phyloP scores from a whole-genome alignment of 2,113 vertebrate genomes.

The Eulemur macaco region DNA sequence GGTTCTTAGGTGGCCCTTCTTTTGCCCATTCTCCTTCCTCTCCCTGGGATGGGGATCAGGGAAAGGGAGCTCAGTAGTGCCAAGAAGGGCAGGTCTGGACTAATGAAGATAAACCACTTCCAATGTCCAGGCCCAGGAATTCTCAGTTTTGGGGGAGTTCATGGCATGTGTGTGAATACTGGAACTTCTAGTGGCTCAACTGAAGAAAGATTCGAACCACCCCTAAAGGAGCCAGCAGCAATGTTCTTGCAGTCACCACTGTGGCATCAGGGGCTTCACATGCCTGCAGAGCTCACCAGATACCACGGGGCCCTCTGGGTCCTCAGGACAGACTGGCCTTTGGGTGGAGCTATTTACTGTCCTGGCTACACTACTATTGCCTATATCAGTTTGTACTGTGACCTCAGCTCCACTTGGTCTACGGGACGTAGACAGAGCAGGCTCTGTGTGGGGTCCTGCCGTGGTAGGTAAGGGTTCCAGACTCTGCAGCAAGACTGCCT shows the following conservation, averaged over 20 bases:
- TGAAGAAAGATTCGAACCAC: neutral
- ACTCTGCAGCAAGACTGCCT: neutral
- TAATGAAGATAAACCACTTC: neutral
- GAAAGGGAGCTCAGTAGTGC: neutral
- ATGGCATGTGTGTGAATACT: neutral
- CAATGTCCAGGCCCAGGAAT: neutral
- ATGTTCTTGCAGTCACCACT: neutral
- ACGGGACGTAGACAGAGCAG: neutral
- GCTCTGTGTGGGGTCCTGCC: too few relatives aligned
- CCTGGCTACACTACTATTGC: neutral
- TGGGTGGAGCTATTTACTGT: neutral
- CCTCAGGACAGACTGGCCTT: neutral
- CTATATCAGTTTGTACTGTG: neutral
- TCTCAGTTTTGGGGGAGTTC: neutral
- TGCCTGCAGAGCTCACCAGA: neutral
- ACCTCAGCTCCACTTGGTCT: neutral
- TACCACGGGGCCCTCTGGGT: neutral
- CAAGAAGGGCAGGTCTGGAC: neutral
- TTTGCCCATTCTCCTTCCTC: neutral
- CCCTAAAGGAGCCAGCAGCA: neutral
- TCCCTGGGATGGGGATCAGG: neutral
- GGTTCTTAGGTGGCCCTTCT: neutral
- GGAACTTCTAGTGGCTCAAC: neutral
- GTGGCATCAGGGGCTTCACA: neutral
- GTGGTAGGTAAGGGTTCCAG: neutral